A percentile compares a stretch with the other conserved stretches of the same genome.
Conservation (phyloP, 1,140 invertebrate genomes). For the Berghia stephanieae region DNA sequence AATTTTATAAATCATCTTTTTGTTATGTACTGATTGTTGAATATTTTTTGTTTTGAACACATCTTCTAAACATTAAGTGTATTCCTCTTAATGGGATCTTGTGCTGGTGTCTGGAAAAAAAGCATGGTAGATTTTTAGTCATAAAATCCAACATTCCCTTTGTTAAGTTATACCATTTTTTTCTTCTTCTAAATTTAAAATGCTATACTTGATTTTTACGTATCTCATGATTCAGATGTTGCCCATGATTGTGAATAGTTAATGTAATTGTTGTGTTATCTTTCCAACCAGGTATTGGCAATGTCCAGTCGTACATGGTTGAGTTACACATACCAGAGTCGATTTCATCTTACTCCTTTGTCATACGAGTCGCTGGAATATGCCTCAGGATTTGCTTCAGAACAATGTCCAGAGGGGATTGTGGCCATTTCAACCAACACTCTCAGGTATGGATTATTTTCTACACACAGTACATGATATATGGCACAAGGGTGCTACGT, state of each 20-base stretch:
- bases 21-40: too few species aligned
- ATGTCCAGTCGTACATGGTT: slow-evolving; percentile 98
- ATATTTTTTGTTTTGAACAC: too few species aligned
- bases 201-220: neutral
- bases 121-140: too few species aligned
- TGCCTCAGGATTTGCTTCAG: slow-evolving; percentile 97
- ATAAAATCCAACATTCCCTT: too few species aligned
- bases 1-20: too few species aligned
- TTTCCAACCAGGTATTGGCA: slow-evolving; percentile 77
- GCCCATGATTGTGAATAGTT: neutral
- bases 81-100: too few species aligned
- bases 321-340: slow-evolving; percentile 97
- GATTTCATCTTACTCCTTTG: slow-evolving; percentile 89
- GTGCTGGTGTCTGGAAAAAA: too few species aligned
- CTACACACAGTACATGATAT: too few species aligned
- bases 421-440: slow-evolving; percentile 99
- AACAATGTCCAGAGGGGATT: slow-evolving; percentile 99
- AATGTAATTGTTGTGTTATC: neutral
- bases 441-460: slow-evolving; percentile 73
- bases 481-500: too few species aligned
- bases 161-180: too few species aligned
- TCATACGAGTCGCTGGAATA: slow-evolving; percentile 97
- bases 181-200: neutral
- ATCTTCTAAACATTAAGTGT: too few species aligned
- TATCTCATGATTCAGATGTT: neutral